These are phyloP conservation scores for Panagrolaimus sp. DNA, from an alignment of 1,140 invertebrate genomes.

Conservation along the genomic window DNA sequence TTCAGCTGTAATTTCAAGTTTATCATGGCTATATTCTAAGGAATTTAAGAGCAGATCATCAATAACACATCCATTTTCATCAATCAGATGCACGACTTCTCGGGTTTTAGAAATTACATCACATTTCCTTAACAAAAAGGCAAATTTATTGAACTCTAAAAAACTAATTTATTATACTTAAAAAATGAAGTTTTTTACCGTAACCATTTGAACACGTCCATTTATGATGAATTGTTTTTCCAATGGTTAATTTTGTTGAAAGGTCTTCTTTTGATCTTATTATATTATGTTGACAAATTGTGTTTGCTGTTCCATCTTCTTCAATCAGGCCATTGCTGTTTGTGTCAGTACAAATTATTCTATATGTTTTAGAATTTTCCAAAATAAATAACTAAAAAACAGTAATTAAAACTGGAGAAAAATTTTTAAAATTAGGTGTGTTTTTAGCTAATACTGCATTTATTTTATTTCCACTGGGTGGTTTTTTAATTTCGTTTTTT, in stretches of 20 bases:
- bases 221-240: background rate
- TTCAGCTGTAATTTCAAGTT: slow-evolving; percentile 6
- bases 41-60: background rate
- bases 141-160: background rate
- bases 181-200: background rate
- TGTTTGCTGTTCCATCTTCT: slow-evolving; percentile 1
- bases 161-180: background rate
- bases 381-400: slow-evolving; percentile 3
- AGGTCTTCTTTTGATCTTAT: background rate
- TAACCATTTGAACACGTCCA: background rate
- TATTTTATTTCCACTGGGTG: too few species aligned
- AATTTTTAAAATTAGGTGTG: too few species aligned
- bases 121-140: background rate
- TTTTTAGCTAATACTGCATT: too few species aligned
- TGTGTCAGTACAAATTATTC: background rate
- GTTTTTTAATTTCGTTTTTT: too few species aligned
- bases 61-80: slow-evolving; percentile 5
- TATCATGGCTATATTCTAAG: background rate
- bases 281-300: background rate
- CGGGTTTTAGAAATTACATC: slow-evolving; percentile 4
- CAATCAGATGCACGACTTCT: background rate
- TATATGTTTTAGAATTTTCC: background rate
- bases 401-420: background rate
- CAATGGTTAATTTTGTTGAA: slow-evolving; percentile 1
- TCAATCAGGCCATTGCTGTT: background rate